Evolutionary conservation across 2,888 invertebrate genomes (phyloP), one percentile per base, ranked within the genome.

Genomic region (Lamproptera curius): DNA sequence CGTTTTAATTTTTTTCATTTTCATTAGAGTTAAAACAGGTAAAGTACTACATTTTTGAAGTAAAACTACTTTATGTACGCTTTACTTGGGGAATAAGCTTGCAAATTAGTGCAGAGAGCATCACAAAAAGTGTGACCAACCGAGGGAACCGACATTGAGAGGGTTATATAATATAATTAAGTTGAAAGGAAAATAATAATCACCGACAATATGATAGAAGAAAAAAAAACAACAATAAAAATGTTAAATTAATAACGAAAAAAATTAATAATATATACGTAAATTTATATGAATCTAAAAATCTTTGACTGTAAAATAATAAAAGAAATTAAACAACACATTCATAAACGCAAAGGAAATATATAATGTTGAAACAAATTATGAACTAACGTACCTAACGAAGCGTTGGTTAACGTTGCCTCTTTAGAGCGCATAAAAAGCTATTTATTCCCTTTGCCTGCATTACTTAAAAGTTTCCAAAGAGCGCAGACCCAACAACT

Each of bases 361-460:
- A 31, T 35, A 34, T 4, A 42, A 42, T 23, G 42, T 28, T 16
- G 20, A 14, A 31, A 42, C 33, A 31, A 17, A 38, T 34, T 38
- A 23, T 13, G 16, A 42, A 33, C 41, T 16, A 6, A 15, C 41
- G 37, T 13, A 11, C 17, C 47, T 33, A 42, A 42, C 47, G 17
- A 42, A 42, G 47, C 42, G 23, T 33, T 36, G 26, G 33, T 42
- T 38, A 48, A 42, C 31, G 15, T 26, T 34, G n/a, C 16, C 38
- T 42, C 33, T 36, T 47, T 48, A 13, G 8, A 38, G 38, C 37
- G 38, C 23, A 23, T 14, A 38, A 42, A 42, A 42, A 35, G 33
- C 33, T 37, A 39, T 26, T 13, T 42, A 45, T 42, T 38, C 11
- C 41, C 38, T 45, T 48, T 42, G 35, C 37, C 40, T 41, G 26